A percentile compares a stretch with the other conserved stretches of the same genome.
Conservation (phyloP, 2,113 vertebrate species). For the human region DNA sequence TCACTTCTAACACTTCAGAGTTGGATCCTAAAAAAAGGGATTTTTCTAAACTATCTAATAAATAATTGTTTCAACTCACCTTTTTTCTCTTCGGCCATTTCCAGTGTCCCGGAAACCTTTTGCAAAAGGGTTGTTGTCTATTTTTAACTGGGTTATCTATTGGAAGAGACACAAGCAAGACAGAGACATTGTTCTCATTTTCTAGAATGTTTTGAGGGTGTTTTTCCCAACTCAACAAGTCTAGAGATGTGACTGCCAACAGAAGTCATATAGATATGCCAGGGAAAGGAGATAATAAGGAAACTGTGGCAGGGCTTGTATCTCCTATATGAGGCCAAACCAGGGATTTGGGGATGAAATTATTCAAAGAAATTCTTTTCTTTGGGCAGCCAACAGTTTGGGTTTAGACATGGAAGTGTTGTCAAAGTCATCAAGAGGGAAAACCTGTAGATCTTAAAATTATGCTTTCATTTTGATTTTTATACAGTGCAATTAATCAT, state of each 20-base stretch:
- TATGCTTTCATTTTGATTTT: constrained; percentile 71
- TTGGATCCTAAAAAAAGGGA: neutral
- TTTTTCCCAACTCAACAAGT: neutral
- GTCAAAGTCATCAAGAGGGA: neutral
- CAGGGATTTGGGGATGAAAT: neutral
- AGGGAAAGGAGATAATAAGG: neutral
- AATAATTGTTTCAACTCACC: constrained; percentile 84
- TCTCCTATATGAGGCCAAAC: neutral
- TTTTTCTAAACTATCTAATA: neutral
- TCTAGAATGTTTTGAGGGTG: constrained; percentile 7
- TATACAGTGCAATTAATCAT: constrained; percentile 78
- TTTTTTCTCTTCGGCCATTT: constrained; percentile 97
- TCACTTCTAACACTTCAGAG: neutral
- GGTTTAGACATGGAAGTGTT: neutral
- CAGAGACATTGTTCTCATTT: constrained; percentile 24
- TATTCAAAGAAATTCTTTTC: neutral
- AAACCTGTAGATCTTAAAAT: constrained; percentile 63
- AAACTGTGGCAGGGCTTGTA: neutral
- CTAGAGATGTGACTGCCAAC: neutral
- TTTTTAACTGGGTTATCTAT: constrained; percentile 99
- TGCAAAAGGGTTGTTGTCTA: constrained; percentile 99
- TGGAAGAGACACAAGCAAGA: constrained; percentile 60
- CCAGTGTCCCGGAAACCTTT: constrained; percentile 99
- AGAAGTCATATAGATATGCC: neutral
- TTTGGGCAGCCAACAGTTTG: neutral